Evolutionary conservation across 2,888 invertebrate species (phyloP).

Genomic region (Taenaris catops): DNA sequence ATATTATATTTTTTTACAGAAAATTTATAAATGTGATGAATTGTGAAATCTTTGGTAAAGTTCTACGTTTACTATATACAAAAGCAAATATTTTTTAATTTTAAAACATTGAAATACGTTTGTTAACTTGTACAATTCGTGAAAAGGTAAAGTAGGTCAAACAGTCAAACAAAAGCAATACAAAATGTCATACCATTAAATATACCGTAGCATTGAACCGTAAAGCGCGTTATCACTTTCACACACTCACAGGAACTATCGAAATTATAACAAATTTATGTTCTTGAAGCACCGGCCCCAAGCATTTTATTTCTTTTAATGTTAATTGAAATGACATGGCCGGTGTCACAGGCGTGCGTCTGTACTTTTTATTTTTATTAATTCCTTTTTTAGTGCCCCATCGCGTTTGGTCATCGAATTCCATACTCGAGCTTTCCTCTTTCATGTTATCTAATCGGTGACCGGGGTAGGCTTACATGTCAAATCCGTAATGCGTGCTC

Average conservation of each 20-base stretch:
- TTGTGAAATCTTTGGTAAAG: too few relatives aligned
- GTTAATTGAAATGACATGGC: constrained; percentile 71
- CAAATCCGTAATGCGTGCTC: too few relatives aligned
- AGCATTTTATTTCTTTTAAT: constrained; percentile 57
- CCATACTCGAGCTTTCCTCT: constrained; percentile 59
- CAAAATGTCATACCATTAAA: constrained; percentile 8
- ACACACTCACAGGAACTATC: constrained; percentile 33
- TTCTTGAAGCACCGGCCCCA: constrained; percentile 29
- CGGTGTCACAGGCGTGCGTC: constrained; percentile 45
- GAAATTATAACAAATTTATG: constrained; percentile 51
- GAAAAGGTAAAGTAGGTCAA: constrained; percentile 14
- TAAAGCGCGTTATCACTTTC: constrained; percentile 36
- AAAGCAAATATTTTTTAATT: too few relatives aligned
- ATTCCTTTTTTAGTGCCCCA: constrained; percentile 53
- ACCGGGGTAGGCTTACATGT: constrained; percentile 43
- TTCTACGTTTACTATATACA: too few relatives aligned
- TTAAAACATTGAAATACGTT: too few relatives aligned
- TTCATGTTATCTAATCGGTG: constrained; percentile 52
- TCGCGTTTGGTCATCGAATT: constrained; percentile 55
- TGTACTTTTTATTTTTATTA: constrained; percentile 52
- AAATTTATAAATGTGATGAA: too few relatives aligned
- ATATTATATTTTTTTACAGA: too few relatives aligned
- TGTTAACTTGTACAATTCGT: too few relatives aligned
- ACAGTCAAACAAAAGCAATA: constrained; percentile 12
- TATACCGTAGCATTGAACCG: constrained; percentile 9